Percentiles rank a stretch among this genome's conserved stretches.
These are phyloP conservation scores for Elysia chlorotica DNA, from an alignment of 1,140 invertebrate genomes.

Conservation along the genomic window DNA sequence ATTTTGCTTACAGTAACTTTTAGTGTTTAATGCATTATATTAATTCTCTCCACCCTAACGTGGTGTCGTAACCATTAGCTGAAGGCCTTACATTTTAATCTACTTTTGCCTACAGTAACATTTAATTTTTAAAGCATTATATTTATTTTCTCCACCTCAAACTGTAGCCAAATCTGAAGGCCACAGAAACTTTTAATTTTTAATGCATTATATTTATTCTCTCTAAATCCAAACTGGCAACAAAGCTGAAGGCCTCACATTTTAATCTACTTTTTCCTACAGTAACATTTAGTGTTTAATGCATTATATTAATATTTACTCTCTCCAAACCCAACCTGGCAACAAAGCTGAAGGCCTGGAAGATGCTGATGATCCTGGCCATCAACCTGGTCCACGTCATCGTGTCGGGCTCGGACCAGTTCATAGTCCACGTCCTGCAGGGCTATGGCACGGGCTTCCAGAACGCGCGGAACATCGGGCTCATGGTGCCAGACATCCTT, in stretches of 20 bases:
- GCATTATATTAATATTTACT: neutral
- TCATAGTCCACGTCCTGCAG: constrained; percentile 74
- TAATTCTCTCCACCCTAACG: too few relatives aligned
- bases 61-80: too few relatives aligned
- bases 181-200: neutral
- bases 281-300: neutral
- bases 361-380: constrained; percentile 69
- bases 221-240: too few relatives aligned
- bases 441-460: constrained; percentile 69
- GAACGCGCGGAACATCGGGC: constrained; percentile 73
- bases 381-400: constrained; percentile 76
- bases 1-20: too few relatives aligned
- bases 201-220: neutral
- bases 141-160: neutral
- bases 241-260: constrained; percentile 49
- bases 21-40: too few relatives aligned
- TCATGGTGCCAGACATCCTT: constrained; percentile 77
- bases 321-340: neutral
- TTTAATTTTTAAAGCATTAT: neutral
- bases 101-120: neutral
- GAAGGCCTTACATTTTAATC: constrained; percentile 26
- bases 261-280: neutral
- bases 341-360: constrained; percentile 53
- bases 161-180: too few relatives aligned
- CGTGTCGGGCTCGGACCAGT: constrained; percentile 77